phyloP scores from a whole-genome alignment of 1,140 invertebrate genomes.

The Drosophila obscura region DNA sequence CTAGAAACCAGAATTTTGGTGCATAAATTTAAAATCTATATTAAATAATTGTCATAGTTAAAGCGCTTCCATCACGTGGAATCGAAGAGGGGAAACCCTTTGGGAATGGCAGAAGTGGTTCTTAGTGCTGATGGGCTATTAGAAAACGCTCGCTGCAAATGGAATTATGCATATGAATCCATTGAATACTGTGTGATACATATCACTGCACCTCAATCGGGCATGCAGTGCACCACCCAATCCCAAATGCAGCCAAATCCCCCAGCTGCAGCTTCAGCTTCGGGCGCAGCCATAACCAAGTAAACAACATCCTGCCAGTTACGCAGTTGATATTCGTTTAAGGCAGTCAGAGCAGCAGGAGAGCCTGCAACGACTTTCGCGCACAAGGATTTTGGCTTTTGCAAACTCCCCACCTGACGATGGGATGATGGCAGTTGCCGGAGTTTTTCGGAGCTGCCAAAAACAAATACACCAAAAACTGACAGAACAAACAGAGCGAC shows the following conservation, averaged over 20 bases:
- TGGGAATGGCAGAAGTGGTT: too few species aligned
- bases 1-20: too few species aligned
- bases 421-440: conserved; percentile 19
- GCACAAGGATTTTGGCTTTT: conserved; percentile 65
- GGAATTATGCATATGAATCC: too few species aligned
- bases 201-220: too few species aligned
- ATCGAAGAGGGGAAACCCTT: too few species aligned
- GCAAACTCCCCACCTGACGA: conserved; percentile 41
- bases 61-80: too few species aligned
- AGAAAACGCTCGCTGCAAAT: too few species aligned
- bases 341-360: conserved; percentile 32
- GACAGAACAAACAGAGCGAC: conserved; percentile 56
- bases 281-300: conserved; percentile 66
- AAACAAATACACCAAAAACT: conserved; percentile 75
- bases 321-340: conserved; percentile 76
- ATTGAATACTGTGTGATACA: too few species aligned
- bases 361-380: neutral
- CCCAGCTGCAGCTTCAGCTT: conserved; percentile 14
- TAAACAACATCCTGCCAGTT: conserved; percentile 66
- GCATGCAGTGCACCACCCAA: conserved; percentile 12
- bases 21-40: too few species aligned
- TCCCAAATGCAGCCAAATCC: conserved; percentile 23
- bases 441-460: conserved; percentile 54
- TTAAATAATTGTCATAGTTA: too few species aligned
- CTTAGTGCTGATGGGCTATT: too few species aligned